These are phyloP conservation scores for Margaritifera margaritifera DNA, from an alignment of 2,888 invertebrate genomes.

Conservation along the genomic window DNA sequence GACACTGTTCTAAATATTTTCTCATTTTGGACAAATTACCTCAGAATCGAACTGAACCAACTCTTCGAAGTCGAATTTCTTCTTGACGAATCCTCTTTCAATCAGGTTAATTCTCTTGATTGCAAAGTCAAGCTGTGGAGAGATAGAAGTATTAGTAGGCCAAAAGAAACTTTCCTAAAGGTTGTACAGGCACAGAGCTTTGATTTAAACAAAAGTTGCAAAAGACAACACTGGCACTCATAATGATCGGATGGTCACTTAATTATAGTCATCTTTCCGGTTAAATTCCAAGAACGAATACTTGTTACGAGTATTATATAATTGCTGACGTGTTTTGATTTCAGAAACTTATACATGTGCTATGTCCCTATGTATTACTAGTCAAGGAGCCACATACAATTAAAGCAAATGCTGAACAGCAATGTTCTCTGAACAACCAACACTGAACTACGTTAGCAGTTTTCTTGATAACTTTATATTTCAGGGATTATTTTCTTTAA, in stretches of 20 bases:
- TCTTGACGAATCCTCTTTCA: conserved; percentile 53
- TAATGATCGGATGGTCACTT: too few species aligned
- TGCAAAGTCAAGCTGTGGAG: conserved; percentile 53
- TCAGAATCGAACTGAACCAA: conserved; percentile 54
- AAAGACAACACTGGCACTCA: too few species aligned
- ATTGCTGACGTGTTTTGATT: too few species aligned
- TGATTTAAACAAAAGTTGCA: too few species aligned
- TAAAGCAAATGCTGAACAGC: too few species aligned
- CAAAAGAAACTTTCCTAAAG: neutral
- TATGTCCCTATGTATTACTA: too few species aligned
- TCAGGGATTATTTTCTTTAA: too few species aligned
- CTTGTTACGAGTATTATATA: neutral
- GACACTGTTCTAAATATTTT: neutral
- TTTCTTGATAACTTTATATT: too few species aligned
- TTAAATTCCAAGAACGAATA: neutral
- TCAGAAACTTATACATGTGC: too few species aligned
- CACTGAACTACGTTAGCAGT: too few species aligned
- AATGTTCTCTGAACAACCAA: too few species aligned
- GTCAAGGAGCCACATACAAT: too few species aligned
- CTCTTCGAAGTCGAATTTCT: conserved; percentile 43
- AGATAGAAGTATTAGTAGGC: neutral
- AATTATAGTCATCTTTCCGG: neutral
- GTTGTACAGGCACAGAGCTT: neutral
- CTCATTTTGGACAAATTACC: conserved; percentile 27
- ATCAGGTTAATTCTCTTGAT: conserved; percentile 48